Percentiles rank a stretch among this genome's conserved stretches.
These are phyloP conservation scores for Drosophila prolongata DNA, from an alignment of 2,888 invertebrate genomes.

Conservation along the genomic window DNA sequence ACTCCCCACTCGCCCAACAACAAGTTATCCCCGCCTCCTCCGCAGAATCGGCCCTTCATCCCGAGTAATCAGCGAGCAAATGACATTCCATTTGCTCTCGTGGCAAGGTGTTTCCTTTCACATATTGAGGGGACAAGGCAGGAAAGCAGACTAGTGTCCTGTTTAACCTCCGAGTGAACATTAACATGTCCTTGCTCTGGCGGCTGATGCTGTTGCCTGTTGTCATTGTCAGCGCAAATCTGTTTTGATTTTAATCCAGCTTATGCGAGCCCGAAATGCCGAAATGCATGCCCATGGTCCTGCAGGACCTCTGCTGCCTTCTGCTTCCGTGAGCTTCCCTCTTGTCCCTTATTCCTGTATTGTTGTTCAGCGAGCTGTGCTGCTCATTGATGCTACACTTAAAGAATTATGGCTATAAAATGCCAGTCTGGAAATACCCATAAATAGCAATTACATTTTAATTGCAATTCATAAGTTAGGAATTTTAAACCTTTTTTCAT, in stretches of 20 bases:
- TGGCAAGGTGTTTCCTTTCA: conserved; percentile 76
- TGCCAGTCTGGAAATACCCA: no score
- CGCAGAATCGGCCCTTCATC: neutral
- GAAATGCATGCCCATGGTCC: conserved; percentile 64
- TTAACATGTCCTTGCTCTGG: conserved; percentile 50
- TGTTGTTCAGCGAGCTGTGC: conserved; percentile 74
- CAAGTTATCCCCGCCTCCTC: neutral
- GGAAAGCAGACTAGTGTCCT: conserved; percentile 33
- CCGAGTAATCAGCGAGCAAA: conserved; percentile 26
- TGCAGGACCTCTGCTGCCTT: conserved; percentile 44
- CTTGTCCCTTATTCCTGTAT: conserved; percentile 29
- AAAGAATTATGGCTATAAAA: neutral
- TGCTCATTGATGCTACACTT: conserved; percentile 53
- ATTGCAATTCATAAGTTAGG: no score
- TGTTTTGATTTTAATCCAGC: conserved; percentile 81
- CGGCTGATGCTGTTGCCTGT: conserved; percentile 40
- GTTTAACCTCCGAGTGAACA: conserved; percentile 59
- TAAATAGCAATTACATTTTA: no score
- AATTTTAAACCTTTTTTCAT: no score
- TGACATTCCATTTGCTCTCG: conserved; percentile 50
- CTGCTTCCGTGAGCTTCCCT: conserved; percentile 11
- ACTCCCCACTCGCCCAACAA: conserved; percentile 1
- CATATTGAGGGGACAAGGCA: conserved; percentile 46
- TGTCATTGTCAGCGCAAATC: conserved; percentile 78
- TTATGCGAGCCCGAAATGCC: conserved; percentile 69